Conservation (phyloP, 1,140 invertebrate species). For the Anthonomus grandis region DNA sequence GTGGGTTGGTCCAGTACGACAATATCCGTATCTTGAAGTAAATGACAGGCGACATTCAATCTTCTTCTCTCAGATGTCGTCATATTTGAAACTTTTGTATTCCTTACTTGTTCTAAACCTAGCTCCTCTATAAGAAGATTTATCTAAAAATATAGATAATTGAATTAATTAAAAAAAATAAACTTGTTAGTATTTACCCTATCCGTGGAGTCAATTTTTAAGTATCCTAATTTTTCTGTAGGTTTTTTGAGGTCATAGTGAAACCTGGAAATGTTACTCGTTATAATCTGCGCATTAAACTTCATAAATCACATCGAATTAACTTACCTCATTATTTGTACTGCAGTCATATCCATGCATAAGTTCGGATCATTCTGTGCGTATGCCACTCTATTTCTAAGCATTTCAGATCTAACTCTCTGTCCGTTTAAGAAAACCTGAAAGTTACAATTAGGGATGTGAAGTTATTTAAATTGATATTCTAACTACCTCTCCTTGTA, state of each 20-base stretch:
- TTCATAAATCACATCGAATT: background rate
- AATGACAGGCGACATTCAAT: slow-evolving; percentile 81
- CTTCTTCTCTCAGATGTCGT: slow-evolving; percentile 83
- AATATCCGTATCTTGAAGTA: slow-evolving; percentile 80
- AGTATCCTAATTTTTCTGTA: slow-evolving; percentile 53
- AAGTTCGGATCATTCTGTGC: slow-evolving; percentile 59
- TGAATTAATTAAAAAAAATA: background rate
- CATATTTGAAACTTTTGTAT: slow-evolving; percentile 72
- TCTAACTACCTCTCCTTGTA: slow-evolving; percentile 62
- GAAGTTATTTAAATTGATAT: background rate
- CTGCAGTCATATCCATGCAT: slow-evolving; percentile 70
- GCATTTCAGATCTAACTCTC: slow-evolving; percentile 63
- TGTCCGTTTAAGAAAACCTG: slow-evolving; percentile 79
- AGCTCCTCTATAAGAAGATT: slow-evolving; percentile 85
- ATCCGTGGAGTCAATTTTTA: slow-evolving; percentile 62
- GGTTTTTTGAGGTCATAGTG: slow-evolving; percentile 69
- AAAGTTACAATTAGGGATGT: background rate
- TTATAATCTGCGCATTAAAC: no score
- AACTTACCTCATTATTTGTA: slow-evolving; percentile 56
- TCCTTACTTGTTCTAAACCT: slow-evolving; percentile 78
- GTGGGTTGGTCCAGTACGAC: slow-evolving; percentile 86
- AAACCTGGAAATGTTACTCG: slow-evolving; percentile 73
- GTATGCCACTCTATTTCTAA: slow-evolving; percentile 64
- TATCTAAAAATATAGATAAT: slow-evolving; percentile 57
- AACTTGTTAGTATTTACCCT: slow-evolving; percentile 48